A percentile compares a stretch with the other conserved stretches of the same genome.
phyloP scores from a whole-genome alignment of 2,888 invertebrate species.

The Callyntrura guangdongensis region DNA sequence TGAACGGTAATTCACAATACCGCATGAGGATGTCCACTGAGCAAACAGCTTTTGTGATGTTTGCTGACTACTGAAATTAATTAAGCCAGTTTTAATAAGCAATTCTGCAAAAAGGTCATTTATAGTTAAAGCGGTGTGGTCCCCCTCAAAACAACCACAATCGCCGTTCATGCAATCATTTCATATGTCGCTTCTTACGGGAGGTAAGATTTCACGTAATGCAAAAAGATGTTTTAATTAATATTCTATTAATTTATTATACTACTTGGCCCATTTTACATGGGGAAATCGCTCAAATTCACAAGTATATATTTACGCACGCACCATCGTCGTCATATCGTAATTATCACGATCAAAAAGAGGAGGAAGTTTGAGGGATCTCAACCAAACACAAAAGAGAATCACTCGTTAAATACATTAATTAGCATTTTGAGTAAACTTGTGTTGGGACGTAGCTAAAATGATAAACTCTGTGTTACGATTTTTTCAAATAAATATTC shows the following conservation, averaged over 20 bases:
- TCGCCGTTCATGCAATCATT: neutral
- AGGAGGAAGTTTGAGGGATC: conserved; percentile 1
- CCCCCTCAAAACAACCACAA: neutral
- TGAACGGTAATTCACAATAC: conserved; percentile 50
- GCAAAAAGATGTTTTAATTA: conserved; percentile 34
- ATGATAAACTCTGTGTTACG: conserved; percentile 8
- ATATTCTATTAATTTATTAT: conserved; percentile 38
- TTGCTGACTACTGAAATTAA: conserved; percentile 67
- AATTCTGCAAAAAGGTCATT: neutral
- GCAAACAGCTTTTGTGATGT: conserved; percentile 24
- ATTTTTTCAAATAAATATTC: neutral
- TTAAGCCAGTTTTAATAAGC: conserved; percentile 74
- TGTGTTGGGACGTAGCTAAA: conserved; percentile 30
- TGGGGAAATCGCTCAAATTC: conserved; percentile 4
- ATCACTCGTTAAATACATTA: conserved; percentile 29
- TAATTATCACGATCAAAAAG: conserved; percentile 12
- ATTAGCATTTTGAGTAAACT: conserved; percentile 32
- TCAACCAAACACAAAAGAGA: conserved; percentile 12
- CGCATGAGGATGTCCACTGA: neutral
- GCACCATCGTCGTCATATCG: conserved; percentile 20
- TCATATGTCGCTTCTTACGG: neutral
- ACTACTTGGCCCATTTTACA: neutral
- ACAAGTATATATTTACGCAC: conserved; percentile 47
- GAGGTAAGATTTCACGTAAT: neutral
- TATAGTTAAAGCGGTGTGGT: neutral